Evolutionary conservation across 2,797 vertebrate species (phyloP).

Genomic region (Rhincodon typus): DNA sequence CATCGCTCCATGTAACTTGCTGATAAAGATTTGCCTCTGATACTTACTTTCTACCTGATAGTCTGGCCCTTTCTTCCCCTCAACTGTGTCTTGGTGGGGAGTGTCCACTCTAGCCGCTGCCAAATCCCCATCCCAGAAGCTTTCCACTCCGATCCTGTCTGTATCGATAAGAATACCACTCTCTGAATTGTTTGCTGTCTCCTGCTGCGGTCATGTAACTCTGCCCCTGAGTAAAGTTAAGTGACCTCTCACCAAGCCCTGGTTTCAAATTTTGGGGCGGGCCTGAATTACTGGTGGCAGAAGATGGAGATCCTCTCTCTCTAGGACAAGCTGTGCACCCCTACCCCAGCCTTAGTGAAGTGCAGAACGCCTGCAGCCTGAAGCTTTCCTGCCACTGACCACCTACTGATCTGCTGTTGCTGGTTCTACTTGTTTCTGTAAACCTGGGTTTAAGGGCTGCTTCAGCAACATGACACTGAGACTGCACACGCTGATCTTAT

Average conservation of each 20-base stretch:
- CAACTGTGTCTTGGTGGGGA: background rate
- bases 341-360: background rate
- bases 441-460: background rate
- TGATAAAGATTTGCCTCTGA: conserved; percentile 33
- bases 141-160: background rate
- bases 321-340: background rate
- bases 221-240: background rate
- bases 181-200: background rate
- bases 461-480: background rate
- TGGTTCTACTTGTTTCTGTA: background rate
- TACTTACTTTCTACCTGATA: conserved; percentile 20
- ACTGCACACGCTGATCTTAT: background rate
- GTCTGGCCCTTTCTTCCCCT: background rate
- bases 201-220: background rate
- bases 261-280: background rate
- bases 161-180: background rate
- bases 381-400: background rate
- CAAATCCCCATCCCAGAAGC: background rate
- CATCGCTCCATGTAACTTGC: conserved; percentile 24
- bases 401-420: background rate
- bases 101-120: background rate
- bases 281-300: background rate
- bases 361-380: background rate
- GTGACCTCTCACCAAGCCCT: background rate
- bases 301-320: background rate